phyloP scores from a whole-genome alignment of 2,797 vertebrate species.

The Sebastes oblongus region DNA sequence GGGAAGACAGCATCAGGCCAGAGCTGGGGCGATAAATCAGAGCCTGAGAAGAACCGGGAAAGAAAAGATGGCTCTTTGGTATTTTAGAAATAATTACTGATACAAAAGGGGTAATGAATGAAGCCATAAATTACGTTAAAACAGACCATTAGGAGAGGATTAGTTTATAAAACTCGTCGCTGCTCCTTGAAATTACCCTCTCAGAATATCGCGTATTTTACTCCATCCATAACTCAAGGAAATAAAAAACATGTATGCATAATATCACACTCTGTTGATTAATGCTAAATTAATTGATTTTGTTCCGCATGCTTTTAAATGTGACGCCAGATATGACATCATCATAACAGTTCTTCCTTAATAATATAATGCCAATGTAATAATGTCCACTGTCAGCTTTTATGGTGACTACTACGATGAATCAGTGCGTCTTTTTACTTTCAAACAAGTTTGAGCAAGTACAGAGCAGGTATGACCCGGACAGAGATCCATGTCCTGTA shows the following conservation, averaged over 20 bases:
- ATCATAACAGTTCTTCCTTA: slow-evolving; percentile 26
- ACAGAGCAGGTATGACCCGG: slow-evolving; percentile 2
- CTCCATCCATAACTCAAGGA: slow-evolving; percentile 84
- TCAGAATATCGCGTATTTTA: slow-evolving; percentile 89
- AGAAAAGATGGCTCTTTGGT: slow-evolving; percentile 98
- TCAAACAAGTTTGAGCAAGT: slow-evolving; percentile 17
- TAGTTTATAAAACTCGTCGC: slow-evolving; percentile 98
- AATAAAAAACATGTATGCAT: slow-evolving; percentile 82
- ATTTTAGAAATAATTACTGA: slow-evolving; percentile 99
- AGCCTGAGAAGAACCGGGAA: slow-evolving; percentile 87
- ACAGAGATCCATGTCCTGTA: slow-evolving; percentile 13
- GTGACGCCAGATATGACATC: slow-evolving; percentile 39
- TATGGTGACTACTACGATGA: slow-evolving; percentile 26
- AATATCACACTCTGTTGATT: slow-evolving; percentile 87
- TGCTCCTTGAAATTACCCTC: slow-evolving; percentile 89
- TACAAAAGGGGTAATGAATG: slow-evolving; percentile 99
- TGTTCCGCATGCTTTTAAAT: slow-evolving; percentile 73
- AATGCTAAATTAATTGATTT: slow-evolving; percentile 89
- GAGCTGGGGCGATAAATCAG: slow-evolving; percentile 92
- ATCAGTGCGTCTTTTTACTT: slow-evolving; percentile 26
- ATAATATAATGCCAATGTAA: slow-evolving; percentile 27
- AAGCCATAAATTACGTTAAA: slow-evolving; percentile 97
- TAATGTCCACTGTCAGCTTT: slow-evolving; percentile 40
- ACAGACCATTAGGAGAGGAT: slow-evolving; percentile 94
- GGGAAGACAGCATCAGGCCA: slow-evolving; percentile 95